Evolutionary conservation across 2,888 invertebrate species (phyloP).

Genomic region (Galeruca laticollis): DNA sequence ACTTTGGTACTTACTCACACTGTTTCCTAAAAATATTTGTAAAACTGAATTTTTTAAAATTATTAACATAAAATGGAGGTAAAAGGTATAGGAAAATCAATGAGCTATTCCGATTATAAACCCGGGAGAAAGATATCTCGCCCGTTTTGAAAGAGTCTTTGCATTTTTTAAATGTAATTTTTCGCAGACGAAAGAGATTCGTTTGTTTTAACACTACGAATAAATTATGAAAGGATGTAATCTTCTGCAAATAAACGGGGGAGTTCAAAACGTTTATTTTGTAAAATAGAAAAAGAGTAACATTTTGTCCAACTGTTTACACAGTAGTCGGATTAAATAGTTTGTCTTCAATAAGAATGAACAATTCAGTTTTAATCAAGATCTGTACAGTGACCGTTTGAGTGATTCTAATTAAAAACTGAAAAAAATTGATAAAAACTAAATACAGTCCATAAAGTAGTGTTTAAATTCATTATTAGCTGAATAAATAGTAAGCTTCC

Average conservation of each 20-base stretch:
- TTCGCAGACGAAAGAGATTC: slow-evolving; percentile 7
- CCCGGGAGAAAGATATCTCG: background rate
- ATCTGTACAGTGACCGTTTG: no score
- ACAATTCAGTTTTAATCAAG: no score
- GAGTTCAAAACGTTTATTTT: background rate
- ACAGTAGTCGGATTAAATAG: background rate
- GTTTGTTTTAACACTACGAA: background rate
- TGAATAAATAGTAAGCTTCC: no score
- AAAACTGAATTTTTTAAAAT: no score
- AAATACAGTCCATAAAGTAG: no score
- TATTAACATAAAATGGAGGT: background rate
- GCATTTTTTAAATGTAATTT: slow-evolving; percentile 18
- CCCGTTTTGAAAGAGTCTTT: background rate
- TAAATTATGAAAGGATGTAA: slow-evolving; percentile 9
- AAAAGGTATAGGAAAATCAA: background rate
- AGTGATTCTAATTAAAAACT: no score
- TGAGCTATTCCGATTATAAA: background rate
- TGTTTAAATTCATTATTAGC: no score
- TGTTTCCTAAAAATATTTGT: no score
- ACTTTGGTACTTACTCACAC: no score
- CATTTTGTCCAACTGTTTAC: background rate
- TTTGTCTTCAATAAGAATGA: background rate
- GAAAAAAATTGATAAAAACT: no score
- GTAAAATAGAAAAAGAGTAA: background rate
- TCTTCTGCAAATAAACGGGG: slow-evolving; percentile 3